Base-by-base conservation (phyloP, 2,888 invertebrate genomes). In the Ormia ochracea region DNA sequence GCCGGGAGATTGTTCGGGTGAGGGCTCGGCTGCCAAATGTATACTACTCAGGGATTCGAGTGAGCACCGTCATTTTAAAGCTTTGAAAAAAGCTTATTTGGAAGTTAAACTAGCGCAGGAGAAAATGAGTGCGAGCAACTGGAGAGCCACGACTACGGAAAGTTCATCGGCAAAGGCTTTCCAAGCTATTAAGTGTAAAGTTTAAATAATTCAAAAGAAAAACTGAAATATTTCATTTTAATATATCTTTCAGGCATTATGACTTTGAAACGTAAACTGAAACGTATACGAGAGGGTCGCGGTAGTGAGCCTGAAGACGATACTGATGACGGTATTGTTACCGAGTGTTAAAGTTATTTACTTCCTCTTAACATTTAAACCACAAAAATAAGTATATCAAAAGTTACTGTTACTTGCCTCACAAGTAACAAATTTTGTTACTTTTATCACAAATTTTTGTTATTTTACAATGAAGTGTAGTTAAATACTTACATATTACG, bases 21-120 rank as follows among this genome's bases (percentile, higher is more conserved):
- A 89, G 70, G 88, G 89, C 12, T 89, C 89, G 0, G 88, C 90
- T 3, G 87, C 89, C n/a, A 88, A 88, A 87, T 89, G 90, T 81
- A 89, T 90, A 63, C 77, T 90, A 33, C 83, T 90, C 3, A 88
- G 87, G 80, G 90, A 90, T 78, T 87, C 88, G 0, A 87, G 86
- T 48, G 90, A 90, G 33, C 86, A 88, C 82, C 86, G 87, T 0
- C 90, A 90, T 80, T 88, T 86, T 45, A 90, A 89, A 75, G 86
- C 87, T 6, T 82, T 90, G 7, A 87, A 86, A 48, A 87, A 88
- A 66, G 90, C 90, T 2, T 89, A 89, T 78, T 81, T 88, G 4
- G 90, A 90, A 78, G 86, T 90, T 2, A 90, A 89, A 78, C 72
- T 89, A 78, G 87, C 89, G 0, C 87, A 89, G 66, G 87, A 86